A percentile compares a stretch with the other conserved stretches of the same genome.
Evolutionary conservation across 2,888 invertebrate genomes (phyloP).

Genomic region (Nomada fabriciana): DNA sequence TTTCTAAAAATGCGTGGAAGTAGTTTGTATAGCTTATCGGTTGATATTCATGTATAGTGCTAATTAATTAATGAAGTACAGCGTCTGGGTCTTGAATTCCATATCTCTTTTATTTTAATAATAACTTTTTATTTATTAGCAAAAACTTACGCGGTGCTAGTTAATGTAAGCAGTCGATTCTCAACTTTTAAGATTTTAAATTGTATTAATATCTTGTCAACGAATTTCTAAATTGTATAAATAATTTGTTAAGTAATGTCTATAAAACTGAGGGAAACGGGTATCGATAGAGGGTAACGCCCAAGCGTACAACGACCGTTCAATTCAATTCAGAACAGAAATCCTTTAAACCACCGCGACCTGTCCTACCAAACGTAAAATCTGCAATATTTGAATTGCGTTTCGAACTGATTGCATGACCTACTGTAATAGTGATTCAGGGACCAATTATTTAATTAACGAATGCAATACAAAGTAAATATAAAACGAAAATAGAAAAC

Average conservation of each 20-base stretch:
- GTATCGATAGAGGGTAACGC: slow-evolving; percentile 27
- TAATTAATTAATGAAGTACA: too few species aligned
- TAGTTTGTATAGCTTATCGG: too few species aligned
- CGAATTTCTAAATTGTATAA: too few species aligned
- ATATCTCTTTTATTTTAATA: too few species aligned
- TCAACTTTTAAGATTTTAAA: too few species aligned
- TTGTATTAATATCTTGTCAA: too few species aligned
- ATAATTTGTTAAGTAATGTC: background rate
- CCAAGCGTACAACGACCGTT: slow-evolving; percentile 10
- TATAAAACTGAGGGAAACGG: background rate
- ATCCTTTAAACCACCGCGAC: background rate
- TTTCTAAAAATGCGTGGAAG: too few species aligned
- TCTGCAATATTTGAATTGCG: background rate
- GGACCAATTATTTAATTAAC: background rate
- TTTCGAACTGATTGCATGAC: background rate
- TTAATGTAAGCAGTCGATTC: too few species aligned
- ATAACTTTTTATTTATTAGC: too few species aligned
- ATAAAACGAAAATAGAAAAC: background rate
- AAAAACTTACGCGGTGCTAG: too few species aligned
- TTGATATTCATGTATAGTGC: too few species aligned
- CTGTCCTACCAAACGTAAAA: slow-evolving; percentile 1
- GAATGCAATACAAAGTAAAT: background rate
- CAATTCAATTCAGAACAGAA: slow-evolving; percentile 14
- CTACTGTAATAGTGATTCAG: background rate
- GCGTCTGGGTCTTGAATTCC: too few species aligned